Conservation (phyloP, 2,113 vertebrate species). For the Rhynchomys soricoides region DNA sequence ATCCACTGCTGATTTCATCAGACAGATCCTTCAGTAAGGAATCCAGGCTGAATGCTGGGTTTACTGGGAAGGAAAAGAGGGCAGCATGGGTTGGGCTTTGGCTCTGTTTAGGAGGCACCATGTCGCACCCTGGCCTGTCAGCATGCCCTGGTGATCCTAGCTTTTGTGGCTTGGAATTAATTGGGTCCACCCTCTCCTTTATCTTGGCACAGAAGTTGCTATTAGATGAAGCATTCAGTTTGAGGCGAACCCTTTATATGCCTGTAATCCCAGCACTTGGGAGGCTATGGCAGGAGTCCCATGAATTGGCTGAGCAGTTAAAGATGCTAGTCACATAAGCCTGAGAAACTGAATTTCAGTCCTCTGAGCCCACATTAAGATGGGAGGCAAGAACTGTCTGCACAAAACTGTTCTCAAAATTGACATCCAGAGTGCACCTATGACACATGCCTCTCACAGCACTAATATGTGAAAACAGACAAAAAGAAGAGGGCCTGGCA, state of each 20-base stretch:
- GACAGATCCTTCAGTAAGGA: not conserved
- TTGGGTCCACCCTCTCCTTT: not conserved
- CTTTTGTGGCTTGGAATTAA: not conserved
- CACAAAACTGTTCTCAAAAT: not conserved
- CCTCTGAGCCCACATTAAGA: not conserved
- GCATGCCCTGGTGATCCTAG: not conserved
- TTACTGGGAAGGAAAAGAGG: not conserved
- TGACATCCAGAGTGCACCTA: not conserved
- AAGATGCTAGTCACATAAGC: not conserved
- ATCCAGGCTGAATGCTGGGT: not conserved
- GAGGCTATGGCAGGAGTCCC: not conserved
- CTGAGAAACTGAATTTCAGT: not conserved
- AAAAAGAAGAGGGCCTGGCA: not conserved
- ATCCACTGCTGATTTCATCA: not conserved
- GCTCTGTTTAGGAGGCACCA: not conserved
- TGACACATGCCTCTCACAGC: too few relatives aligned
- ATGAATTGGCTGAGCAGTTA: not conserved
- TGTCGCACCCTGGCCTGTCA: not conserved
- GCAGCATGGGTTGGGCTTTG: not conserved
- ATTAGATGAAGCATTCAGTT: not conserved
- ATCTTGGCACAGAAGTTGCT: not conserved
- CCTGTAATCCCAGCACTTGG: not conserved
- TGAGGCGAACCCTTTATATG: constrained; percentile 11
- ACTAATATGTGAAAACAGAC: not conserved
- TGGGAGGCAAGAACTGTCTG: not conserved